phyloP scores from a whole-genome alignment of 2,797 vertebrate genomes.

The Ataeniobius toweri region DNA sequence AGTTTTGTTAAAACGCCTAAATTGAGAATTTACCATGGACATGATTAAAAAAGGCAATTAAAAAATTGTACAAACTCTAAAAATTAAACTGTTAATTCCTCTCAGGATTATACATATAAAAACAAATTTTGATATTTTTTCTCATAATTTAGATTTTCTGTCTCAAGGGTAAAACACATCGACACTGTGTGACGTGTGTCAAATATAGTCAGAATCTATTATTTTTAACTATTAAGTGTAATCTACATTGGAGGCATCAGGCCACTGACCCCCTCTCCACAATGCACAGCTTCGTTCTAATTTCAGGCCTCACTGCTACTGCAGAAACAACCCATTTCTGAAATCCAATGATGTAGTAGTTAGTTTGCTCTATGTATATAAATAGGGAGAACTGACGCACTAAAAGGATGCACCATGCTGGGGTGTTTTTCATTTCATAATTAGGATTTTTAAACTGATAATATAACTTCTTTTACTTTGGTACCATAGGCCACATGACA shows the following conservation, averaged over 20 bases:
- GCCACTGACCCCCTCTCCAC: not conserved
- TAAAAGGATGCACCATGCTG: too few relatives aligned
- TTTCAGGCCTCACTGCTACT: not conserved
- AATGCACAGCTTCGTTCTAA: not conserved
- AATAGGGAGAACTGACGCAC: too few relatives aligned
- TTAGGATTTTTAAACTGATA: not conserved
- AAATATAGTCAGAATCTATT: not conserved
- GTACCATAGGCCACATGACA: not conserved
- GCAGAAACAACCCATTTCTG: not conserved
- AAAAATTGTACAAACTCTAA: not conserved
- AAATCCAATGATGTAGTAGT: not conserved
- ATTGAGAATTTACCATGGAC: not conserved
- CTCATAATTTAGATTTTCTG: not conserved
- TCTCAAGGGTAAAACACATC: not conserved
- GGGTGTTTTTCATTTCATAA: not conserved
- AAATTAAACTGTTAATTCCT: not conserved
- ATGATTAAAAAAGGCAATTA: not conserved
- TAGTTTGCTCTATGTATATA: not conserved
- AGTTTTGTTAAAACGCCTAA: not conserved
- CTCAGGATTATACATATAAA: not conserved
- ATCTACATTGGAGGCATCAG: not conserved
- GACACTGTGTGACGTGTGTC: not conserved
- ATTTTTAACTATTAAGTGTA: not conserved
- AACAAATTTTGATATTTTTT: not conserved
- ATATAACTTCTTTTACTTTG: not conserved